A percentile compares a stretch with the other conserved stretches of the same genome.
Evolutionary conservation across 2,797 vertebrate species (phyloP).

Genomic region (Balearica regulorum): DNA sequence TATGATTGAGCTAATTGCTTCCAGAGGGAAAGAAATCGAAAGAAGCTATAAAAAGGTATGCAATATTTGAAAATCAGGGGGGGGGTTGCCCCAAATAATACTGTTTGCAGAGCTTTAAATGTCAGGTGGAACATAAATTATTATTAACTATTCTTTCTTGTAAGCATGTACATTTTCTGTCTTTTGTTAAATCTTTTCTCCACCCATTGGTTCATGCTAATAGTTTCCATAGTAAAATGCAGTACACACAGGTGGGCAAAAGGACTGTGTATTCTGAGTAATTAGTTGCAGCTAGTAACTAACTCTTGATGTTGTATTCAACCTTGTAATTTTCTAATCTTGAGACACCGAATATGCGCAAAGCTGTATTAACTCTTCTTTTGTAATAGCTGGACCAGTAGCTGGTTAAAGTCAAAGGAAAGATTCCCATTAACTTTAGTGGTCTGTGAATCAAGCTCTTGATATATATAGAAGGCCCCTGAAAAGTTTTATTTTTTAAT

Average conservation of each 20-base stretch:
- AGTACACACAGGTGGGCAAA: not conserved
- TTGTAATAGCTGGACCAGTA: not conserved
- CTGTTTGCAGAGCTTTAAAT: not conserved
- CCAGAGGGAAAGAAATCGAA: constrained; percentile 8
- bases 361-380: not conserved
- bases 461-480: constrained; percentile 57
- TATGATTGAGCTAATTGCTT: constrained; percentile 23
- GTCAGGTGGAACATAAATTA: not conserved
- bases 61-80: not conserved
- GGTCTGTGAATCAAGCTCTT: constrained; percentile 38
- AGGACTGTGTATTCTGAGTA: not conserved
- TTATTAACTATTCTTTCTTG: not conserved
- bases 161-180: not conserved
- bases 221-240: not conserved
- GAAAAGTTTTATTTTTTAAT: constrained; percentile 62
- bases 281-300: not conserved
- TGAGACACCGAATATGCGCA: not conserved
- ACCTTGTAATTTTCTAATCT: not conserved
- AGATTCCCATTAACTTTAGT: constrained; percentile 33
- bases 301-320: not conserved
- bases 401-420: constrained; percentile 37
- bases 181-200: not conserved
- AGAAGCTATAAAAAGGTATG: not conserved
- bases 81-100: not conserved
- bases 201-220: not conserved